These are phyloP conservation scores for Petromus typicus DNA, from an alignment of 2,113 vertebrate species.

Conservation along the genomic window DNA sequence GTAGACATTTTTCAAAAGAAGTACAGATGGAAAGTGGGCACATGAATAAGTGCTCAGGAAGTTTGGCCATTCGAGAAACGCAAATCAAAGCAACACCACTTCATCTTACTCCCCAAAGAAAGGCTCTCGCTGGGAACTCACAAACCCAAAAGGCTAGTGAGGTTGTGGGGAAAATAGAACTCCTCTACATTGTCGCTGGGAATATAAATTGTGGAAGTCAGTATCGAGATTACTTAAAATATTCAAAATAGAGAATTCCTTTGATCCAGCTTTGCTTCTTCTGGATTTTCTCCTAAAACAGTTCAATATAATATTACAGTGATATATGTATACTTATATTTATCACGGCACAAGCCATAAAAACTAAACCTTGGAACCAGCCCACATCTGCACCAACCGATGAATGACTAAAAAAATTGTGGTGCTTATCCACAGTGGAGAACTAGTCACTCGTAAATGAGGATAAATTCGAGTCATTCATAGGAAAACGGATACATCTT, in stretches of 20 bases:
- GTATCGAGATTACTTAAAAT: not conserved
- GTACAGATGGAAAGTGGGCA: not conserved
- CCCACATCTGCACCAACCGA: not conserved
- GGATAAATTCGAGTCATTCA: not conserved
- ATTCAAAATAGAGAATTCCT: not conserved
- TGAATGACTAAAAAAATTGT: not conserved
- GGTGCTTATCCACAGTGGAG: not conserved
- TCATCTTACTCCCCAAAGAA: not conserved
- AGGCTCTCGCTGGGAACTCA: not conserved
- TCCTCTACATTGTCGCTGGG: not conserved
- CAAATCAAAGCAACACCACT: not conserved
- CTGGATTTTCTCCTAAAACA: not conserved
- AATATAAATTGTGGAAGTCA: not conserved
- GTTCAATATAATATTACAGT: not conserved
- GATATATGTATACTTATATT: not conserved
- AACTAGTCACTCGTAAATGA: not conserved
- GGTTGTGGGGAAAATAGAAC: not conserved
- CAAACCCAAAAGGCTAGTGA: not conserved
- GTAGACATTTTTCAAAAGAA: not conserved
- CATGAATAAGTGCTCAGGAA: not conserved
- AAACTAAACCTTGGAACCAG: not conserved
- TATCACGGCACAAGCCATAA: not conserved
- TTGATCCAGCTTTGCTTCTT: not conserved
- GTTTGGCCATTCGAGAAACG: not conserved
- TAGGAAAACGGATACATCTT: not conserved